Evolutionary conservation across 2,797 vertebrate species (phyloP).

Genomic region (Lepus oiostolus): DNA sequence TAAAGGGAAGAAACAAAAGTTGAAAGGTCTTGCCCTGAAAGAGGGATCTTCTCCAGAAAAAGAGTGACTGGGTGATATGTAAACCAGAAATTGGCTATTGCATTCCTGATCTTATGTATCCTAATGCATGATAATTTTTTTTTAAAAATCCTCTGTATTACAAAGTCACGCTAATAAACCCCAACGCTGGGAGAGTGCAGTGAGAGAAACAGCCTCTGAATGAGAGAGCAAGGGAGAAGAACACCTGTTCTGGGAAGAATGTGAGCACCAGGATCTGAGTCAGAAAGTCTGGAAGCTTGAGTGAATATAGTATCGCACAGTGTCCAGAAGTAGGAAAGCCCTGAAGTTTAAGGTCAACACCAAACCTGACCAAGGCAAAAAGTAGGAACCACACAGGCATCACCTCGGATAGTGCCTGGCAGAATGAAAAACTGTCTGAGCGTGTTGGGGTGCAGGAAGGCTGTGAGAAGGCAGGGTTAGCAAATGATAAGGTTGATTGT

Average conservation of each 20-base stretch:
- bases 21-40: neutral
- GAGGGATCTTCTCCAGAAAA: neutral
- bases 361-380: neutral
- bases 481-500: neutral
- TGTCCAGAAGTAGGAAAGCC: neutral
- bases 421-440: neutral
- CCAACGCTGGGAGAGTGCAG: neutral
- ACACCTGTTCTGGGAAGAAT: neutral
- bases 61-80: neutral
- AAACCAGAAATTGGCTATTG: conserved; percentile 1
- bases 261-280: neutral
- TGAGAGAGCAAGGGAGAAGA: neutral
- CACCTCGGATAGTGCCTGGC: neutral
- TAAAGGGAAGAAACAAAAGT: neutral
- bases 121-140: neutral
- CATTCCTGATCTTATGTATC: conserved; percentile 31
- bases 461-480: neutral
- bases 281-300: neutral
- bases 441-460: neutral
- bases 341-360: conserved; percentile 45
- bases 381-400: neutral
- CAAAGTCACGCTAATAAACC: neutral
- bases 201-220: neutral
- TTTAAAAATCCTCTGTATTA: too few relatives aligned
- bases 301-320: neutral